Conservation (phyloP, 2,888 invertebrate species). For the Lochmaea crataegi region DNA sequence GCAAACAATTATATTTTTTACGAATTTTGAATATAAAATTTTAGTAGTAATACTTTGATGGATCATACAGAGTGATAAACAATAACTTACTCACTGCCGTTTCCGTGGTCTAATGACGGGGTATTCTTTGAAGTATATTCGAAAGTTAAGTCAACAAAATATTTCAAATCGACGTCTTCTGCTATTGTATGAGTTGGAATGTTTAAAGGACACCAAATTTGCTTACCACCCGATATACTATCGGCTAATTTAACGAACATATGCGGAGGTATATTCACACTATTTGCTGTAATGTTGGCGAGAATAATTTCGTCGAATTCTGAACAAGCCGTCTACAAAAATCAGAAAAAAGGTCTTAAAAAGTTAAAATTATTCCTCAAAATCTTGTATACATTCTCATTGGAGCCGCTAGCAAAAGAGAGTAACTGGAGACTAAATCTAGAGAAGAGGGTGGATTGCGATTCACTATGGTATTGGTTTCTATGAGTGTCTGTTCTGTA, state of each 20-base stretch:
- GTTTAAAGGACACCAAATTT: slow-evolving; percentile 46
- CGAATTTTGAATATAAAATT: too few relatives aligned
- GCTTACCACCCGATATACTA: slow-evolving; percentile 35
- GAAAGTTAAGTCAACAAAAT: slow-evolving; percentile 65
- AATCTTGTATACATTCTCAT: too few relatives aligned
- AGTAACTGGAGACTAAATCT: too few relatives aligned
- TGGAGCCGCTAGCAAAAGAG: too few relatives aligned
- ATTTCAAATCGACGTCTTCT: slow-evolving; percentile 64
- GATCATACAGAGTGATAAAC: too few relatives aligned
- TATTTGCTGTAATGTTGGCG: slow-evolving; percentile 41
- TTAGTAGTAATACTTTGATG: too few relatives aligned
- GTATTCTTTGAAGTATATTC: slow-evolving; percentile 6
- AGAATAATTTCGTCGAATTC: slow-evolving; percentile 36
- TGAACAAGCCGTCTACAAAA: slow-evolving; percentile 37
- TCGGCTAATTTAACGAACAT: slow-evolving; percentile 44
- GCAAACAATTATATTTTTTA: too few relatives aligned
- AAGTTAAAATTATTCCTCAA: too few relatives aligned
- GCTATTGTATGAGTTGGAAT: slow-evolving; percentile 58
- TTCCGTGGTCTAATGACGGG: not conserved
- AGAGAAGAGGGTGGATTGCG: too few relatives aligned
- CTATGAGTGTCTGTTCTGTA: too few relatives aligned
- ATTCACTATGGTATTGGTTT: too few relatives aligned
- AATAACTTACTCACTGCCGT: not conserved
- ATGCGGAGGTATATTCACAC: slow-evolving; percentile 36
- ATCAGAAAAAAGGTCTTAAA: not conserved